Evolutionary conservation across 2,888 invertebrate species (phyloP).

Genomic region (Tinea trinotella): DNA sequence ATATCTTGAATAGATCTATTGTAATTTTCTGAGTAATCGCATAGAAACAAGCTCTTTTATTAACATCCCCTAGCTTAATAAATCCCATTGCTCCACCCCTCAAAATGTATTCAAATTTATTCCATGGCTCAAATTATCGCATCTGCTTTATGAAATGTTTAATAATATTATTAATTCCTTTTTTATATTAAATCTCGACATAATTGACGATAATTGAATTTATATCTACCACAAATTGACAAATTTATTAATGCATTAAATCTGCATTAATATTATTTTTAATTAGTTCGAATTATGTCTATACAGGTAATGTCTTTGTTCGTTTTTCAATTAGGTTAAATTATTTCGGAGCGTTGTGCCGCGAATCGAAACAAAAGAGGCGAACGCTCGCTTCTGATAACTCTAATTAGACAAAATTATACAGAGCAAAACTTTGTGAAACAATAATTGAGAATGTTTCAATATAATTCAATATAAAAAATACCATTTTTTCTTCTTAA

Average conservation of each 20-base stretch:
- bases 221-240: neutral
- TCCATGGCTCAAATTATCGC: slow-evolving; percentile 10
- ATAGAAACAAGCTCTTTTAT: slow-evolving; percentile 3
- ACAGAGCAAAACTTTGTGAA: slow-evolving; percentile 33
- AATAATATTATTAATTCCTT: neutral
- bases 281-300: no score
- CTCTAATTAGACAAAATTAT: slow-evolving; percentile 43
- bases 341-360: slow-evolving; percentile 30
- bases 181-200: neutral
- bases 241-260: neutral
- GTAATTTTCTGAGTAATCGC: neutral
- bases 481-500: no score
- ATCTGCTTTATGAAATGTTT: slow-evolving; percentile 15
- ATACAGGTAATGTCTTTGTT: neutral
- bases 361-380: slow-evolving; percentile 28
- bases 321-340: slow-evolving; percentile 33
- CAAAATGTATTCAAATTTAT: slow-evolving; percentile 15
- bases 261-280: neutral
- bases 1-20: neutral
- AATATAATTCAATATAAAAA: neutral
- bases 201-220: no score
- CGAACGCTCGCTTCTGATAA: slow-evolving; percentile 33
- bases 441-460: neutral
- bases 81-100: neutral
- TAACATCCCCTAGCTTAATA: slow-evolving; percentile 5